Evolutionary conservation across 2,113 vertebrate species (phyloP), one percentile per base, ranked within the genome.

Genomic region (Geothlypis trichas): DNA sequence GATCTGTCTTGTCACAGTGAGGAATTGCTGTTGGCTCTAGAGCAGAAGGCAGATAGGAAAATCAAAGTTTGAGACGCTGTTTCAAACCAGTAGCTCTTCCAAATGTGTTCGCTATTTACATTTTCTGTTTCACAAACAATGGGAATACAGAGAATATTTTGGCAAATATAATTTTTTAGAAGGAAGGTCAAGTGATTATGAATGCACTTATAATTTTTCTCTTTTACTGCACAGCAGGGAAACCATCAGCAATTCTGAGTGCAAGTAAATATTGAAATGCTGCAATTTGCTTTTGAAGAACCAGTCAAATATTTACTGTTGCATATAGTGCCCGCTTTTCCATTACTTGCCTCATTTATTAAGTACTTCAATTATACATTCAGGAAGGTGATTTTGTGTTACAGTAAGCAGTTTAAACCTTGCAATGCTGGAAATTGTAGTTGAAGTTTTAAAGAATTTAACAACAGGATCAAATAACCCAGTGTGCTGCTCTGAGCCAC

Each of bases 241-340:
- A 95, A 90, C 78, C 37, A 87, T 90, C 94, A 95, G 74, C 69
- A 66, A n/a, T 96, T 93, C 67, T 62, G 54, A 96, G 75, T 91
- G 76, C 71, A 89, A 97, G 85, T 96, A 97, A 97, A 95, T 96
- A 95, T 81, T 96, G 97, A 95, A 97, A 97, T 97, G 84, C 94
- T 94, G 81, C 75, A 87, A 80, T 78, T 85, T 84, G 78, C 94
- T 86, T 82, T 76, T 75, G 84, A 96, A 90, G 90, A 97, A 81
- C 71, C 46, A 94, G 93, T 93, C 76, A 95, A 96, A 97, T 97
- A 96, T 97, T 97, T 96, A 93, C 93, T 92, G 89, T 89, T 87
- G 66, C 24, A 80, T 74, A 31, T 83, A 78, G 31, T 10, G 24
- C 54, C 87, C 6, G 66, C 67, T 93, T 96, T 97, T 95, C 92